A percentile compares a stretch with the other conserved stretches of the same genome.
phyloP scores from a whole-genome alignment of 2,113 vertebrate species.

The Syngnathus floridae region DNA sequence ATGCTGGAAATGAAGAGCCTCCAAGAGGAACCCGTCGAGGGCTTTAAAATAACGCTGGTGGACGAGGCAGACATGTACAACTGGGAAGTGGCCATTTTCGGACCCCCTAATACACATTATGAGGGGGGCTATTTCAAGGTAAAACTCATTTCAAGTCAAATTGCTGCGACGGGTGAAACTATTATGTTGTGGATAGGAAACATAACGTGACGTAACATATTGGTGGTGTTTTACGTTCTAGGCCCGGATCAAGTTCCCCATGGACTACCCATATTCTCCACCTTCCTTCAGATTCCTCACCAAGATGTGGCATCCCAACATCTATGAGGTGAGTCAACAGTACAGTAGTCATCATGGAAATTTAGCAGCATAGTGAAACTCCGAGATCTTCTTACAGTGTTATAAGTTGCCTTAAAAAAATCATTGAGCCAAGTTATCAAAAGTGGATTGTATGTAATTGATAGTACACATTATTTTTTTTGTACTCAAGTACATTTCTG shows the following conservation, averaged over 20 bases:
- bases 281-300: conserved; percentile 95
- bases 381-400: no score
- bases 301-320: conserved; percentile 99
- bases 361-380: not conserved
- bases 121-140: conserved; percentile 98
- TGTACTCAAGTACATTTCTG: no score
- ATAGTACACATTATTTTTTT: no score
- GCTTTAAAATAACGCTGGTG: conserved; percentile 91
- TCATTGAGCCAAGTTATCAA: no score
- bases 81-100: conserved; percentile 98
- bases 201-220: not conserved
- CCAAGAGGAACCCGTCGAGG: conserved; percentile 94
- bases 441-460: no score
- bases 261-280: conserved; percentile 95
- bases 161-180: not conserved
- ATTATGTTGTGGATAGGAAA: not conserved
- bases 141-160: conserved; percentile 19
- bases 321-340: conserved; percentile 81
- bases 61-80: conserved; percentile 94
- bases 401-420: no score
- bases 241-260: conserved; percentile 93
- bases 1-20: conserved; percentile 92
- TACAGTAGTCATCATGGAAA: not conserved
- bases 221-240: conserved; percentile 45
- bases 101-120: conserved; percentile 92